These are phyloP conservation scores for Callopanchax toddi DNA, from an alignment of 2,113 vertebrate genomes.

Conservation along the genomic window DNA sequence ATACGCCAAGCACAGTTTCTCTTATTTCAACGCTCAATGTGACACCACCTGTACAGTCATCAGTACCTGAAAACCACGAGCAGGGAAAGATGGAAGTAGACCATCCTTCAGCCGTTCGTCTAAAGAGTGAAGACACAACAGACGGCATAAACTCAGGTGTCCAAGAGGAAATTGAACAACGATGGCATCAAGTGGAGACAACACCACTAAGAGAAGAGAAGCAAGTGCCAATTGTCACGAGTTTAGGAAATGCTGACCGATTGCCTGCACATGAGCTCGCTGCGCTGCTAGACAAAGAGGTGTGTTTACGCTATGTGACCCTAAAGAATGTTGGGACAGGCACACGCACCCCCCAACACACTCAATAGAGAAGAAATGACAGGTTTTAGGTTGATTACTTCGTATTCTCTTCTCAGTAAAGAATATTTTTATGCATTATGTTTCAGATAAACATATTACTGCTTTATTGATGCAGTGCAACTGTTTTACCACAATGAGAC, in stretches of 20 bases:
- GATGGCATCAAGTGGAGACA: conserved; percentile 97
- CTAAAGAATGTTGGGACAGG: not conserved
- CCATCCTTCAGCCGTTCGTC: conserved; percentile 49
- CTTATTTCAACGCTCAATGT: conserved; percentile 40
- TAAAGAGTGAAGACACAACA: conserved; percentile 29
- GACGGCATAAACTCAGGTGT: conserved; percentile 78
- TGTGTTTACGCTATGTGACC: conserved; percentile 46
- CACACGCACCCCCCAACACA: too few relatives aligned
- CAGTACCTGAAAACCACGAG: conserved; percentile 65
- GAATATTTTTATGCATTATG: too few relatives aligned
- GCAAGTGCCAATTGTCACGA: conserved; percentile 90
- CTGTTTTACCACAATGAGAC: too few relatives aligned
- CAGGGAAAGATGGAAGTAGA: conserved; percentile 88
- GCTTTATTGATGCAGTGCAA: too few relatives aligned
- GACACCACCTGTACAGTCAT: conserved; percentile 7
- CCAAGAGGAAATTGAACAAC: conserved; percentile 92
- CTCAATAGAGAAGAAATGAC: too few relatives aligned
- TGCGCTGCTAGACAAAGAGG: conserved; percentile 92
- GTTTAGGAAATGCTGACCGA: conserved; percentile 76
- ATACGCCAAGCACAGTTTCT: conserved; percentile 45
- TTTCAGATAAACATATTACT: too few relatives aligned
- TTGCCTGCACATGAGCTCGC: conserved; percentile 85
- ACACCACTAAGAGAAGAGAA: conserved; percentile 94
- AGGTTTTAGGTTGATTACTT: too few relatives aligned
- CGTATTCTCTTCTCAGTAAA: too few relatives aligned